Conservation (phyloP, 1,140 invertebrate genomes). For the Oscheius sp. region DNA sequence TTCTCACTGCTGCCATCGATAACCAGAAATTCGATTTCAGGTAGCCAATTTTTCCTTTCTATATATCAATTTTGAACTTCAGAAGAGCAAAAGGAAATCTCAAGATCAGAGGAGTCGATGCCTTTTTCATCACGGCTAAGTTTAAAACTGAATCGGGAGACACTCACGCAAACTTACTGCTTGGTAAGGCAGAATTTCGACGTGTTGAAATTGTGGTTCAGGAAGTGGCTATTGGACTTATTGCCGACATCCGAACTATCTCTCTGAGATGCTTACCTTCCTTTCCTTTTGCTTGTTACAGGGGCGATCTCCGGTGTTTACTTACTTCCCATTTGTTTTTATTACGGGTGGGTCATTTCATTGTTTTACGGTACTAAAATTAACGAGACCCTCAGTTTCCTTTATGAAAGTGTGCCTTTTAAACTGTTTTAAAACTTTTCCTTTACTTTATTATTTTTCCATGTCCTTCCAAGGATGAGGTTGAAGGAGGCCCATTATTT, state of each 20-base stretch:
- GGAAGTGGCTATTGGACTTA: slow-evolving; percentile 18
- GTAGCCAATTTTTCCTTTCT: no score
- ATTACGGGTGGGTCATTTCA: neutral
- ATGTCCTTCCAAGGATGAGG: no score
- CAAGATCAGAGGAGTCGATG: slow-evolving; percentile 17
- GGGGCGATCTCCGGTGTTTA: slow-evolving; percentile 4
- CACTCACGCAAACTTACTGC: neutral
- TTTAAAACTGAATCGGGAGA: slow-evolving; percentile 17
- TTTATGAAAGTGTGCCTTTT: no score
- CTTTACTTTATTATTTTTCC: no score
- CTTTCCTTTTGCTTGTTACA: slow-evolving; percentile 7
- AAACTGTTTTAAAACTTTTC: no score
- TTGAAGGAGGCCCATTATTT: no score
- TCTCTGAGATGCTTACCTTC: slow-evolving; percentile 7
- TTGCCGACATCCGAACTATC: slow-evolving; percentile 25
- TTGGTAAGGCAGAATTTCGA: neutral
- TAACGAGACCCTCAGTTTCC: neutral
- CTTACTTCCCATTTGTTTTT: slow-evolving; percentile 14
- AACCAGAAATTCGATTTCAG: slow-evolving; percentile 24
- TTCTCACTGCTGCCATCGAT: slow-evolving; percentile 3
- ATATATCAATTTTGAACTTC: neutral
- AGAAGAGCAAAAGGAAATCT: slow-evolving; percentile 14
- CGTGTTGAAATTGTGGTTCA: neutral
- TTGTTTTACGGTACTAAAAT: no score
- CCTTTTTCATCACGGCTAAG: slow-evolving; percentile 23